Conservation (phyloP, 1,140 invertebrate genomes). For the Plectrocnemia conspersa region DNA sequence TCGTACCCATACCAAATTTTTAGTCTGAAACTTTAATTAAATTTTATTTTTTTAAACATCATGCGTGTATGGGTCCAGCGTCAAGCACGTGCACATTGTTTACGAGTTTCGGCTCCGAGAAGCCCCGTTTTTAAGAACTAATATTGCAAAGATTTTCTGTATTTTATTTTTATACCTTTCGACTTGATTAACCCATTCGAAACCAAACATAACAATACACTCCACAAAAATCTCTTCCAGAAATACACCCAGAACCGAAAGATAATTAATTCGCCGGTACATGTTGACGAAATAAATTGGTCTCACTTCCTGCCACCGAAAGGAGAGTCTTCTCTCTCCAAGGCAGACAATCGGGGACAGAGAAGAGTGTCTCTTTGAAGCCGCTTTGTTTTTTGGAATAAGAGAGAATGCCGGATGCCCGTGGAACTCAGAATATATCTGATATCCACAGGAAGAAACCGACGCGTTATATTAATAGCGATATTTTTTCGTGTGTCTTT, state of each 20-base stretch:
- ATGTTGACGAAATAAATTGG: constrained; percentile 14
- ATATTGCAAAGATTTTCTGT: no score
- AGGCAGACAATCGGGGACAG: not conserved
- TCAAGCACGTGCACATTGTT: constrained; percentile 21
- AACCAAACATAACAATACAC: no score
- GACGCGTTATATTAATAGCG: constrained; percentile 16
- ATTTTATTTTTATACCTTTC: no score
- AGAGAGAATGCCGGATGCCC: constrained; percentile 21
- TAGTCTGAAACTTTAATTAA: no score
- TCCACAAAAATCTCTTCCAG: no score
- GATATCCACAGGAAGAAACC: constrained; percentile 17
- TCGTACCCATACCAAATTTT: no score
- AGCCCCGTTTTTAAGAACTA: no score
- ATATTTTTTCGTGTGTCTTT: constrained; percentile 21
- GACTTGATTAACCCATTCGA: no score
- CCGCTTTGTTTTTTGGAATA: constrained; percentile 6
- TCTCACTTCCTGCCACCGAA: constrained; percentile 9
- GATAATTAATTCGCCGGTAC: no score
- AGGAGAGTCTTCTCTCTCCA: not conserved
- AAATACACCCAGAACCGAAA: not conserved
- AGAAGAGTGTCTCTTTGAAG: not conserved
- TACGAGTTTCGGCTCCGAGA: no score
- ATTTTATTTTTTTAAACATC: no score
- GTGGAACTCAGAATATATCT: constrained; percentile 18
- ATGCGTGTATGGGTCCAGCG: not conserved